Evolutionary conservation across 2,888 invertebrate genomes (phyloP).

Genomic region (Parapristionchus giblindavisi): DNA sequence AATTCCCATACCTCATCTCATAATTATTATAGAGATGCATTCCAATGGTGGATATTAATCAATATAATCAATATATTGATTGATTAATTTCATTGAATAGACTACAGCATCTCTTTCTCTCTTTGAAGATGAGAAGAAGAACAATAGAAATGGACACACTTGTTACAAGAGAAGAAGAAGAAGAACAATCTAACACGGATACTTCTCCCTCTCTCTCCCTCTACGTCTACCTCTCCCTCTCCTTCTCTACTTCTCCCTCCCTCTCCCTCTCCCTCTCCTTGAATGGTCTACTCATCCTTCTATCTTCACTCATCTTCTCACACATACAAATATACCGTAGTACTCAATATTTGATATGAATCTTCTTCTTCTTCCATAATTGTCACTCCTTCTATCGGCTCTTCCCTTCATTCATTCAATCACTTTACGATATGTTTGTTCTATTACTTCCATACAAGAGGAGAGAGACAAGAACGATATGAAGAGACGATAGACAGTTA

Average conservation of each 20-base stretch:
- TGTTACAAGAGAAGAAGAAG: too few species aligned
- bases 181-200: too few species aligned
- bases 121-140: background rate
- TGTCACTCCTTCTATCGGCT: slow-evolving; percentile 18
- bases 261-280: background rate
- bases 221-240: background rate
- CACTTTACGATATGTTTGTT: slow-evolving; percentile 21
- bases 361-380: too few species aligned
- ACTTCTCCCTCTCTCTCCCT: background rate
- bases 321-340: slow-evolving; percentile 10
- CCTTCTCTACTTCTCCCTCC: background rate
- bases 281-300: too few species aligned
- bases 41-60: too few species aligned
- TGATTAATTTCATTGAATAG: too few species aligned
- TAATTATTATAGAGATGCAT: slow-evolving; percentile 14
- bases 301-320: too few species aligned
- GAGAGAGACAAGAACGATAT: background rate
- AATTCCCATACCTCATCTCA: background rate
- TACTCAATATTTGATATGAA: slow-evolving; percentile 18
- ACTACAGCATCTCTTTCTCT: background rate
- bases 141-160: background rate
- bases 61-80: too few species aligned
- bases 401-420: slow-evolving; percentile 17
- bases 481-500: slow-evolving; percentile 2
- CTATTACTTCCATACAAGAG: background rate